Evolutionary conservation across 2,113 vertebrate species (phyloP), one percentile per base, ranked within the genome.

Genomic region (Hyperopisus bebe): DNA sequence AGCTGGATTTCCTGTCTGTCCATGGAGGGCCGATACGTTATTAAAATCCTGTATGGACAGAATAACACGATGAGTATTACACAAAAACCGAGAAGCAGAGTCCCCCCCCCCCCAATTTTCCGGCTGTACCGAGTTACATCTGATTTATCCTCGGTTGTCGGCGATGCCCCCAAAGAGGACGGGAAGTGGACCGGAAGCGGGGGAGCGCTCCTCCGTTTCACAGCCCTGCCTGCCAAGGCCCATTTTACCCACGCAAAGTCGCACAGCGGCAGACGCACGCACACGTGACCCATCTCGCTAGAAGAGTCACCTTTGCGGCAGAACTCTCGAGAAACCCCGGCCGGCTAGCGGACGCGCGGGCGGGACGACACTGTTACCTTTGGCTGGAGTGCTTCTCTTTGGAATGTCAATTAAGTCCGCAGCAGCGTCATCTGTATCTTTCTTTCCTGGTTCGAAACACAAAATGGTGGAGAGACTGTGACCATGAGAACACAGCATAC

Each of bases 401-500:
- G 98, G 98, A 93, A 99, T 98, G 92, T 98, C 98, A 93, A 99
- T 96, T 6, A 91, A 91, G 62, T 99, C 98, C 0, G 94, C 91
- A 88, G 74, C 27, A 2, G 92, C 91, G 47, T 94, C 88, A 82
- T 98, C 97, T 77, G 98, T 98, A 5, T 97, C 95, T 93, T 97
- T 98, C 94, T 95, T 97, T 82, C 98, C 98, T 97, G 94, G 47
- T 92, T 91, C 35, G 31, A 91, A 89, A 91, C 86, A 80, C 74
- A 80, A 80, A 17, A 42, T 42, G 74, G 74, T 5, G n/a, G 35
- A 2, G 31, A 39, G 35, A 19, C 13, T 5, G 35, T 80, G 74
- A 39, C 70, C 4, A 15, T 11, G n/a, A 80, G 74, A 80, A 39
- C 35, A 39, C 27, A 11, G 31, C 11, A 3, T 17, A 21, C 35